These are phyloP conservation scores for Eupithecia insigniata DNA, from an alignment of 2,888 invertebrate genomes.

Conservation along the genomic window DNA sequence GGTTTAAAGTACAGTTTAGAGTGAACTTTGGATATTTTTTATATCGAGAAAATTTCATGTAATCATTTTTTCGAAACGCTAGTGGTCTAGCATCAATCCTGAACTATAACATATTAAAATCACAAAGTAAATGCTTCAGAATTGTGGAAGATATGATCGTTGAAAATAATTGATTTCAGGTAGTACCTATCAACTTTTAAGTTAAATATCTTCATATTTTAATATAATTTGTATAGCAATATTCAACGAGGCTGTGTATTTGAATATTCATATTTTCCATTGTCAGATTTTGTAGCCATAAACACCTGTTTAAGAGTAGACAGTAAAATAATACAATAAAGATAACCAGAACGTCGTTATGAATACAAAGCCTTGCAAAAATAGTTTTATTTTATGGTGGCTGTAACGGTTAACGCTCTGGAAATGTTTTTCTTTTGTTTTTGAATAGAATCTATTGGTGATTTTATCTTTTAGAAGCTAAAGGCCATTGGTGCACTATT, in stretches of 20 bases:
- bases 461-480: not conserved
- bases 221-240: not conserved
- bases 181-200: too few species aligned
- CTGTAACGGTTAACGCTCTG: not conserved
- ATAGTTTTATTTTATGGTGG: conserved; percentile 15
- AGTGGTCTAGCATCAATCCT: too few species aligned
- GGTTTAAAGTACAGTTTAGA: too few species aligned
- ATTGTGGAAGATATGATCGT: too few species aligned
- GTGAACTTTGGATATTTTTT: too few species aligned
- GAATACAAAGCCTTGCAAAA: conserved; percentile 14
- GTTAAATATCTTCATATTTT: not conserved
- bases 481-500: not conserved
- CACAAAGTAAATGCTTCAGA: too few species aligned
- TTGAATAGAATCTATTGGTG: not conserved
- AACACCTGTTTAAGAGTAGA: conserved; percentile 27
- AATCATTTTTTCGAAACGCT: too few species aligned
- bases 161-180: too few species aligned
- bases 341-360: conserved; percentile 17
- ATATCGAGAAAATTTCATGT: too few species aligned
- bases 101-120: too few species aligned
- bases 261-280: conserved; percentile 26
- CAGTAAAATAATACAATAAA: conserved; percentile 32
- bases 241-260: conserved; percentile 1
- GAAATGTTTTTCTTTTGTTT: not conserved
- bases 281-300: conserved; percentile 20